These are phyloP conservation scores for Sciurus niger DNA, from an alignment of 2,113 vertebrate species.

Conservation along the genomic window DNA sequence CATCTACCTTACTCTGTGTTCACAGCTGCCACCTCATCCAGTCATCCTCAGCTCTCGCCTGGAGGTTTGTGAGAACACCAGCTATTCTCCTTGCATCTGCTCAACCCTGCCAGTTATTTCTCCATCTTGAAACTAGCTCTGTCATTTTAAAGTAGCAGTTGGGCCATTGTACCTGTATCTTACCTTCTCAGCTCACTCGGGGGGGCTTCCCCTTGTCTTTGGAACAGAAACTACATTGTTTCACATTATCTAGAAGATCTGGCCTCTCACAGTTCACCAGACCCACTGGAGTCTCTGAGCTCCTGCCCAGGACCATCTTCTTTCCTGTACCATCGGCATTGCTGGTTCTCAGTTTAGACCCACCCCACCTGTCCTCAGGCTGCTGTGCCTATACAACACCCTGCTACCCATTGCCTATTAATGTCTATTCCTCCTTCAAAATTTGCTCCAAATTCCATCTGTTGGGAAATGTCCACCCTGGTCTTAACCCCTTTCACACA, in stretches of 20 bases:
- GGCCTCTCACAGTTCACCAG: neutral
- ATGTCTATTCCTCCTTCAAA: neutral
- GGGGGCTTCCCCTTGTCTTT: neutral
- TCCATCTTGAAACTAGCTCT: neutral
- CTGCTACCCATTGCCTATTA: neutral
- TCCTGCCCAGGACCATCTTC: neutral
- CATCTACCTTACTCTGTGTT: neutral
- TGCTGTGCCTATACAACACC: accelerated
- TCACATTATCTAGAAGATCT: neutral
- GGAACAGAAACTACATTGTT: neutral
- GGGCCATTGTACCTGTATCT: neutral
- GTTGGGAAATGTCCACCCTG: neutral
- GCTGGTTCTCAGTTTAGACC: neutral
- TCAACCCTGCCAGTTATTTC: neutral
- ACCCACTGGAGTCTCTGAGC: neutral
- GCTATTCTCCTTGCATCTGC: neutral
- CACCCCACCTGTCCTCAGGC: neutral
- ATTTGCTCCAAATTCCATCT: neutral
- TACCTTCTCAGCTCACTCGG: neutral
- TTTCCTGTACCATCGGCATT: neutral
- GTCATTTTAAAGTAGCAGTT: neutral
- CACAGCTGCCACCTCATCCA: neutral
- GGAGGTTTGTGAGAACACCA: no score
- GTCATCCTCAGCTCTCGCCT: neutral
- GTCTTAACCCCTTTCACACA: neutral